Conservation (phyloP, 2,888 invertebrate genomes). For the Andrena marginata region DNA sequence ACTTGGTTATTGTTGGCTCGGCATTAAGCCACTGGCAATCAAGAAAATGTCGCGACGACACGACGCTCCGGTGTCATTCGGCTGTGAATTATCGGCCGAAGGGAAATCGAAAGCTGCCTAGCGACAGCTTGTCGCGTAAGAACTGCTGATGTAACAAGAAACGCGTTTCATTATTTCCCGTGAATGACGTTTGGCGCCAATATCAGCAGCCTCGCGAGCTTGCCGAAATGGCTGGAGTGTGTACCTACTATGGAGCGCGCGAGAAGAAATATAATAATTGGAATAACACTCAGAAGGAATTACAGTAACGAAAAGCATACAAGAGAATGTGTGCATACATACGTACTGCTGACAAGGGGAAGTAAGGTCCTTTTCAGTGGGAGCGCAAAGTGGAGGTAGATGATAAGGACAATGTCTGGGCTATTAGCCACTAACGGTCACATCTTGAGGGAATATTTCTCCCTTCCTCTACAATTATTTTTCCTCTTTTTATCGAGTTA, state of each 20-base stretch:
- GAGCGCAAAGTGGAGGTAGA: no score
- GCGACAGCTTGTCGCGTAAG: neutral
- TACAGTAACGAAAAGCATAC: no score
- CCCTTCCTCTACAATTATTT: no score
- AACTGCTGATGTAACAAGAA: neutral
- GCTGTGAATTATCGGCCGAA: neutral
- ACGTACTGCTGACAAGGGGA: no score
- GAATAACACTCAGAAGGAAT: no score
- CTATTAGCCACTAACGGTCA: no score
- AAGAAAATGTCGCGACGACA: conserved; percentile 40
- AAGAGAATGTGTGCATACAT: no score
- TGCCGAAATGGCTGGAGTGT: neutral
- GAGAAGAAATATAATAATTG: no score
- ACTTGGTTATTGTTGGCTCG: conserved; percentile 45
- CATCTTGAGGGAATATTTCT: no score
- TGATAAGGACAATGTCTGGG: no score
- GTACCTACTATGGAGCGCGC: no score
- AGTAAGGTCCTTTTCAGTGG: no score
- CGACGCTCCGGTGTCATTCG: neutral
- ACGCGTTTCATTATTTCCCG: conserved; percentile 4
- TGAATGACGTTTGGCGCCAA: neutral
- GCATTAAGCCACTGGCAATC: conserved; percentile 48
- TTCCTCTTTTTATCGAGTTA: neutral
- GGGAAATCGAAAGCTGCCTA: neutral
- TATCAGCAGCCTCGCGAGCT: neutral